Conservation (phyloP, 2,888 invertebrate genomes). For the Sussaba pulchella region DNA sequence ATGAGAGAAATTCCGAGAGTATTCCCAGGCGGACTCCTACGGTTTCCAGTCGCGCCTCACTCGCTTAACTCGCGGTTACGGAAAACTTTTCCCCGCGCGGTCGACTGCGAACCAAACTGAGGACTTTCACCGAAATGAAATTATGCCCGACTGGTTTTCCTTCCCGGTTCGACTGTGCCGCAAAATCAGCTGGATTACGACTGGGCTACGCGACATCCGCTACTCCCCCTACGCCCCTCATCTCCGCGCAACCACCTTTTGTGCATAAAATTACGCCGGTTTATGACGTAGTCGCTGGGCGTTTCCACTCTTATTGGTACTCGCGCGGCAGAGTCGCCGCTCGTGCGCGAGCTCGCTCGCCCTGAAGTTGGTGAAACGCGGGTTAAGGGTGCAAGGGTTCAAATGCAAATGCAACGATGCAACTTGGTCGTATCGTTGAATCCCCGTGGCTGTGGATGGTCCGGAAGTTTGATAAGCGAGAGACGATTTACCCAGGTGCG, state of each 20-base stretch:
- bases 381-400: constrained; percentile 62
- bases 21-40: constrained; percentile 23
- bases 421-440: constrained; percentile 63
- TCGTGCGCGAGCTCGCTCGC: constrained; percentile 31
- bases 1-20: constrained; percentile 20
- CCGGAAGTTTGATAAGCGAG: constrained; percentile 75
- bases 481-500: constrained; percentile 65
- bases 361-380: not conserved
- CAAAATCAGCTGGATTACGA: constrained; percentile 26
- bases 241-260: constrained; percentile 35
- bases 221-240: not conserved
- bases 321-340: constrained; percentile 39
- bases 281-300: constrained; percentile 52
- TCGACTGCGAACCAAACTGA: constrained; percentile 32
- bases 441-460: constrained; percentile 27
- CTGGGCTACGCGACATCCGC: constrained; percentile 29
- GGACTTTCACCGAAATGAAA: constrained; percentile 50
- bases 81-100: constrained; percentile 41
- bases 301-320: constrained; percentile 73
- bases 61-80: constrained; percentile 39
- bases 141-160: constrained; percentile 39
- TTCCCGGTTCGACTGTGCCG: not conserved
- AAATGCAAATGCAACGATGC: constrained; percentile 75
- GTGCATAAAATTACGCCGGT: constrained; percentile 68
- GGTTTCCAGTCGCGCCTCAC: constrained; percentile 34